phyloP scores from a whole-genome alignment of 2,888 invertebrate species.

The Lycaena phlaeas region DNA sequence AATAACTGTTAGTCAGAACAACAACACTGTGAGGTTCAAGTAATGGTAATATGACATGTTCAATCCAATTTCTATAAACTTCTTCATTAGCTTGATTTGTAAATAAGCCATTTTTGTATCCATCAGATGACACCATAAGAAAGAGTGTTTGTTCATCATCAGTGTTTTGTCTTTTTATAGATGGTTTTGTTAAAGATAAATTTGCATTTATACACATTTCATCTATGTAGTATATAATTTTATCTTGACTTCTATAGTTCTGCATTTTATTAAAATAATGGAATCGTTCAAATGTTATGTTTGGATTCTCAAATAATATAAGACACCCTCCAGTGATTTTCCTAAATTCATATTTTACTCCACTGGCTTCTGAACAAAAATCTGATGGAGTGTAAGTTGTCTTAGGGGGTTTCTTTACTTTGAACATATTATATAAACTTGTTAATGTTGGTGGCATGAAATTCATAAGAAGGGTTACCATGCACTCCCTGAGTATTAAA shows the following conservation, averaged over 20 bases:
- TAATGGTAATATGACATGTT: slow-evolving; percentile 27
- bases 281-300: slow-evolving; percentile 34
- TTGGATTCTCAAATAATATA: slow-evolving; percentile 34
- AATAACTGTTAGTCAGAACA: slow-evolving; percentile 31
- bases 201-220: slow-evolving; percentile 27
- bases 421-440: slow-evolving; percentile 17
- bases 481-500: slow-evolving; percentile 22
- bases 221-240: slow-evolving; percentile 35
- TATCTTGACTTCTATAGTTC: slow-evolving; percentile 21
- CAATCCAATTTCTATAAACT: slow-evolving; percentile 39
- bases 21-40: slow-evolving; percentile 30
- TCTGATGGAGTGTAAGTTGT: background rate
- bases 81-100: slow-evolving; percentile 24
- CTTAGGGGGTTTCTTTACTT: slow-evolving; percentile 11
- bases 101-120: slow-evolving; percentile 30
- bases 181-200: slow-evolving; percentile 22
- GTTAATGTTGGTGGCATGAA: slow-evolving; percentile 13
- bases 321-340: slow-evolving; percentile 23
- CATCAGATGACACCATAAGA: slow-evolving; percentile 28
- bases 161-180: slow-evolving; percentile 8
- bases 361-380: slow-evolving; percentile 18
- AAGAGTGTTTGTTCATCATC: slow-evolving; percentile 24
- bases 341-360: slow-evolving; percentile 27
- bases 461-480: slow-evolving; percentile 19
- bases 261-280: slow-evolving; percentile 32